phyloP scores from a whole-genome alignment of 2,888 invertebrate species.

The Trachelus stipa region DNA sequence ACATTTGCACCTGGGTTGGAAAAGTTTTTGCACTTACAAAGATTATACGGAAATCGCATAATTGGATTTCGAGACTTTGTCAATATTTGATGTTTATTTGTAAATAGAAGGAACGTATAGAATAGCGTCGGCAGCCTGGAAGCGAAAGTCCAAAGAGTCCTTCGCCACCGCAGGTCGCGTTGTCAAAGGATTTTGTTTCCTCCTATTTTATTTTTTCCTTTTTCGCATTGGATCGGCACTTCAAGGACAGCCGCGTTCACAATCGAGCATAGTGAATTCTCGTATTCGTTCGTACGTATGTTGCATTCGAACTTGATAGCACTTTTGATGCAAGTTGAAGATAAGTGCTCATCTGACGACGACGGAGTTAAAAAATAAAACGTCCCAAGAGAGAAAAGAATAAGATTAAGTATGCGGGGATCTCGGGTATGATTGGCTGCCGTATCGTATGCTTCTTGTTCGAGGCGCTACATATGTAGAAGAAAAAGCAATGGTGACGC shows the following conservation, averaged over 20 bases:
- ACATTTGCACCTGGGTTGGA: too few relatives aligned
- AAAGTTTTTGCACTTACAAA: too few relatives aligned
- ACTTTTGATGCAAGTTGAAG: not conserved
- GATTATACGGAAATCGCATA: too few relatives aligned
- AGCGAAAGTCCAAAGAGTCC: too few relatives aligned
- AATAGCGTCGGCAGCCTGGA: too few relatives aligned
- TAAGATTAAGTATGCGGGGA: not conserved
- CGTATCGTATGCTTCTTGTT: not conserved
- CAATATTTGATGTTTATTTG: too few relatives aligned
- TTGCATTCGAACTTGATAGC: not conserved
- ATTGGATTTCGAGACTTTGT: too few relatives aligned
- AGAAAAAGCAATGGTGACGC: not conserved
- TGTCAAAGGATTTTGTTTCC: conserved; percentile 19
- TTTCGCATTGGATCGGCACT: not conserved
- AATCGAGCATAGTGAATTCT: not conserved
- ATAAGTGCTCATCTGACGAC: too few relatives aligned
- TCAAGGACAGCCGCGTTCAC: too few relatives aligned
- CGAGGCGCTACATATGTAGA: not conserved
- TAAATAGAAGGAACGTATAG: too few relatives aligned
- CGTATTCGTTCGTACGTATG: not conserved
- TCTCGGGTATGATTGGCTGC: not conserved
- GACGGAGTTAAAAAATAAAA: too few relatives aligned
- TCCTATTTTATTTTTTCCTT: conserved; percentile 13
- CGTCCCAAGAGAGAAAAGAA: not conserved
- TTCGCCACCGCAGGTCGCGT: too few relatives aligned